Conservation (phyloP, 2,113 vertebrate genomes). For the Mormyrus lacerda region DNA sequence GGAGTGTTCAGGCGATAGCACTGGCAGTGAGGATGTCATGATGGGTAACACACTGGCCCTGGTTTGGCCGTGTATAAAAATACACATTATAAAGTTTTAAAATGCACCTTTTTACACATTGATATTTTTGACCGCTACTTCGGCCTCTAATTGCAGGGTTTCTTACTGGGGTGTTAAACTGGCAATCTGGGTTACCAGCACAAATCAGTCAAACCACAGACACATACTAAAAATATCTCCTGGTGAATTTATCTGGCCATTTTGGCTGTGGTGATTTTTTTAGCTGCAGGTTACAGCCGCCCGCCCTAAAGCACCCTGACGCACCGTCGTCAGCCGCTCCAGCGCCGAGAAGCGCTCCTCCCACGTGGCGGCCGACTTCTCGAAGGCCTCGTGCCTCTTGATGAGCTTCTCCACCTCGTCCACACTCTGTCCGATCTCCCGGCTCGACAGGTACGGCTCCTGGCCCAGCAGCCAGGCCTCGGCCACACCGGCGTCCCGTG, state of each 20-base stretch:
- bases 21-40: background rate
- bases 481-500: constrained; percentile 84
- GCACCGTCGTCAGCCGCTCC: constrained; percentile 88
- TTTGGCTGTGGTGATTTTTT: background rate
- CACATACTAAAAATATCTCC: background rate
- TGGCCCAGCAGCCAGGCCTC: constrained; percentile 93
- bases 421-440: constrained; percentile 84
- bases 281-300: background rate
- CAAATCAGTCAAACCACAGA: background rate
- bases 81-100: background rate
- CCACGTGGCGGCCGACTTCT: constrained; percentile 95
- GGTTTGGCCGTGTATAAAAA: background rate
- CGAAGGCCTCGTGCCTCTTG: constrained; percentile 92
- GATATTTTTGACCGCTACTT: background rate
- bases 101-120: background rate
- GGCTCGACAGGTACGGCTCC: constrained; percentile 87
- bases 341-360: constrained; percentile 90
- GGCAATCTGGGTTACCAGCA: background rate
- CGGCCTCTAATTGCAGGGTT: background rate
- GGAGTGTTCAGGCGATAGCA: background rate
- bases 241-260: background rate
- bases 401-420: constrained; percentile 95
- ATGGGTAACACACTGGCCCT: background rate
- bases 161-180: background rate
- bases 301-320: constrained; percentile 20